Conservation (phyloP, 2,797 vertebrate species). For the Mustela erminea region DNA sequence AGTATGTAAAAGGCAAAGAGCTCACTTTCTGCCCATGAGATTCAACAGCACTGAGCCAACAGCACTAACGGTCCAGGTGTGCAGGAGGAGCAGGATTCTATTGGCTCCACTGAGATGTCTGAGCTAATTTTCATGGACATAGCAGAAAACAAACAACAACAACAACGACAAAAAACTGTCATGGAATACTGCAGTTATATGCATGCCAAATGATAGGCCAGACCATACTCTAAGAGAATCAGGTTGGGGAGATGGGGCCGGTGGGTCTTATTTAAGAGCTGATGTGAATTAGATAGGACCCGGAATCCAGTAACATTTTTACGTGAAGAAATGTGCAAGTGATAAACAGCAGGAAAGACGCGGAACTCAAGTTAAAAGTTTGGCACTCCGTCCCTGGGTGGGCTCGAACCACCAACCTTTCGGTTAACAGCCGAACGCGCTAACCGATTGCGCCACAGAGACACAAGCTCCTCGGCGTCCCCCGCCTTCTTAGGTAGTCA, state of each 20-base stretch:
- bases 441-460: background rate
- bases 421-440: background rate
- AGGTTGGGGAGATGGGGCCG: background rate
- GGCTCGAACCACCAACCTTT: background rate
- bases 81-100: background rate
- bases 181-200: background rate
- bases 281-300: background rate
- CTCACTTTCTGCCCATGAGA: background rate
- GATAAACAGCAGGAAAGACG: background rate
- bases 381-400: background rate
- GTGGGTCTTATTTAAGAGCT: background rate
- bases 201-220: background rate
- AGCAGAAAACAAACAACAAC: background rate
- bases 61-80: background rate
- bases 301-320: background rate
- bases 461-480: rapidly evolving
- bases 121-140: background rate
- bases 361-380: background rate
- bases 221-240: background rate
- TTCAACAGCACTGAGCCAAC: background rate
- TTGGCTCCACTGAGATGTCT: background rate
- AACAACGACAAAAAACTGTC: background rate
- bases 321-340: background rate
- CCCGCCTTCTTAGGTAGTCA: background rate
- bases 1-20: background rate